Base-by-base conservation (phyloP, 2,113 vertebrate genomes). In the Nerophis lumbriciformis region DNA sequence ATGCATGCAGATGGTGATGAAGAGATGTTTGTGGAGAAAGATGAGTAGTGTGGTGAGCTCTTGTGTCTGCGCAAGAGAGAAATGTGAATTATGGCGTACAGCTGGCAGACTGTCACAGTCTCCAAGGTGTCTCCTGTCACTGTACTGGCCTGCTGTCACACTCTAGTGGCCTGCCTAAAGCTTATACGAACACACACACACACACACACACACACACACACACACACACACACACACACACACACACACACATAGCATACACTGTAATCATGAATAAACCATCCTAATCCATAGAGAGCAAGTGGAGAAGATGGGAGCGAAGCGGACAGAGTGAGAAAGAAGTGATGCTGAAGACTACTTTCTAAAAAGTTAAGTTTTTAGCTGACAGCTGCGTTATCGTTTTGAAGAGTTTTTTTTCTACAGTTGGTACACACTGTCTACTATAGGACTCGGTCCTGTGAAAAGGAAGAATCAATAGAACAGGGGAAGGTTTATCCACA, bases 41-140 rank as follows among this genome's bases (percentile, higher is more conserved):
- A 83, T 83, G 84, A 85, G 81, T 69, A 75, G 78, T 68, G 72
- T 64, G 55, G 80, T 63, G 78, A 77, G 71, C 72, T 76, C 77
- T 77, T 79, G 68, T 37, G 28, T 37, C 9, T 37, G 52, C 5
- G 76, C 77, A 78, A 82, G 80, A 77, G 80, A 79, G 82, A 83
- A 81, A 81, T 85, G 78, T 68, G 75, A 85, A 86, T 87, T 81
- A 87, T 87, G 81, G 88, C 83, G 82, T 88, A 87, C 87, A 90
- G 83, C 87, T 90, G 85, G 85, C 84, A 85, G 81, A 78, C 85
- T 88, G 87, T 87, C 83, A 88, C 82, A 85, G 80, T 87, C 83
- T 88, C 87, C 83, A 90, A 86, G 88, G 84, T 90, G 88, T 88
- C 88, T 88, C 83, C 82, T 88, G 85, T 90, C 88, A 88, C 80